Evolutionary conservation across 2,888 invertebrate species (phyloP).

Genomic region (Oxytorus armatus): DNA sequence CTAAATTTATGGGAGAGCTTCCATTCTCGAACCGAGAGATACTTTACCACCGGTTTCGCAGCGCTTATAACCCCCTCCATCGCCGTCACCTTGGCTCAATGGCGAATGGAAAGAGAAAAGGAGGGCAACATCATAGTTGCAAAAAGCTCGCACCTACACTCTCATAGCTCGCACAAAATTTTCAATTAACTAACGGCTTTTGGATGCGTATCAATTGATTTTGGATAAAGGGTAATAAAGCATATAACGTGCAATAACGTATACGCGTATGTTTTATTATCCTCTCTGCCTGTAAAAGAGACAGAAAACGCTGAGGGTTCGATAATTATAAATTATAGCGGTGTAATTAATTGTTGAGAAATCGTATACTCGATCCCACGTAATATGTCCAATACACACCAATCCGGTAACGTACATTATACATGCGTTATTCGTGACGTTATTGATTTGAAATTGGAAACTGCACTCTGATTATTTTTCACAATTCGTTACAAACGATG

Average conservation of each 20-base stretch:
- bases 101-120: slow-evolving; percentile 16
- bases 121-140: slow-evolving; percentile 22
- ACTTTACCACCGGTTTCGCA: slow-evolving; percentile 64
- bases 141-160: slow-evolving; percentile 24
- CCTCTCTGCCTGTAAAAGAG: no score
- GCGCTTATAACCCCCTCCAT: slow-evolving; percentile 18
- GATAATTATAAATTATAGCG: slow-evolving; percentile 42
- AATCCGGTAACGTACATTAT: neutral
- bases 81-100: slow-evolving; percentile 36
- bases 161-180: slow-evolving; percentile 72
- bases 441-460: slow-evolving; percentile 16
- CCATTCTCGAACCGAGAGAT: slow-evolving; percentile 70
- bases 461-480: slow-evolving; percentile 31
- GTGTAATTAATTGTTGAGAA: slow-evolving; percentile 34
- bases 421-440: neutral
- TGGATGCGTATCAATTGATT: slow-evolving; percentile 6
- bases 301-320: slow-evolving; percentile 19
- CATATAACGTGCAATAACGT: no score
- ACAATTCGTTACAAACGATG: slow-evolving; percentile 15
- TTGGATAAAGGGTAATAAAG: neutral
- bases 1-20: slow-evolving; percentile 75
- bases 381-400: neutral
- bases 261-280: no score
- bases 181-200: slow-evolving; percentile 59
- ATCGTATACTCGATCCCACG: slow-evolving; percentile 3